phyloP scores from a whole-genome alignment of 2,113 vertebrate genomes.

The Pan paniscus region DNA sequence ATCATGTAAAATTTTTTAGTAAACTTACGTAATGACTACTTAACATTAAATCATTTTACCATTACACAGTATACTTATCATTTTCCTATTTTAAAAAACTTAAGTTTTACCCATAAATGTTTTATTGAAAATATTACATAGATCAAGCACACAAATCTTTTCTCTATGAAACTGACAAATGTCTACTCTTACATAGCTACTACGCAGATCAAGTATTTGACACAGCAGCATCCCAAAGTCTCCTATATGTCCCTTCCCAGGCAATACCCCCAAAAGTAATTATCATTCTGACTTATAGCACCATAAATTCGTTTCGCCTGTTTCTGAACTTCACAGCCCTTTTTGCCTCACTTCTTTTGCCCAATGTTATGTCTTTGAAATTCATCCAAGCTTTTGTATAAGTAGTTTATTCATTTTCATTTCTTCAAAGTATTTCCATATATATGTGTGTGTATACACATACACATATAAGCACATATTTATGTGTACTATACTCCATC shows the following conservation, averaged over 20 bases:
- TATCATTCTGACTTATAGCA: background rate
- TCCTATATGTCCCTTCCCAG: background rate
- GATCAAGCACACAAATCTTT: background rate
- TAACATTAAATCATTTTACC: background rate
- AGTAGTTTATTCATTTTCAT: background rate
- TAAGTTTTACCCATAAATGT: background rate
- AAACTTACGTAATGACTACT: background rate
- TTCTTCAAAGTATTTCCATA: background rate
- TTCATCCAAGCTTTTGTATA: background rate
- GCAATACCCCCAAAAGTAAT: background rate
- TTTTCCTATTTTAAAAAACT: background rate
- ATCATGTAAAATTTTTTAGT: background rate
- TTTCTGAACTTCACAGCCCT: background rate
- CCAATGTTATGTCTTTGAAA: background rate
- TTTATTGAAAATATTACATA: background rate
- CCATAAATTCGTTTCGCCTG: background rate
- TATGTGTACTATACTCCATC: background rate
- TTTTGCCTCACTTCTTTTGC: background rate
- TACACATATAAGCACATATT: background rate
- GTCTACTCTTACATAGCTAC: background rate
- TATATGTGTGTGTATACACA: background rate
- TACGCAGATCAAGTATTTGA: background rate
- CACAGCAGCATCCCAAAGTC: background rate
- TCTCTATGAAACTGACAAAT: background rate
- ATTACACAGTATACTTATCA: background rate